Percentiles rank a stretch among this genome's conserved stretches.
These are phyloP conservation scores for Electrona antarctica DNA, from an alignment of 2,113 vertebrate genomes.

Conservation along the genomic window DNA sequence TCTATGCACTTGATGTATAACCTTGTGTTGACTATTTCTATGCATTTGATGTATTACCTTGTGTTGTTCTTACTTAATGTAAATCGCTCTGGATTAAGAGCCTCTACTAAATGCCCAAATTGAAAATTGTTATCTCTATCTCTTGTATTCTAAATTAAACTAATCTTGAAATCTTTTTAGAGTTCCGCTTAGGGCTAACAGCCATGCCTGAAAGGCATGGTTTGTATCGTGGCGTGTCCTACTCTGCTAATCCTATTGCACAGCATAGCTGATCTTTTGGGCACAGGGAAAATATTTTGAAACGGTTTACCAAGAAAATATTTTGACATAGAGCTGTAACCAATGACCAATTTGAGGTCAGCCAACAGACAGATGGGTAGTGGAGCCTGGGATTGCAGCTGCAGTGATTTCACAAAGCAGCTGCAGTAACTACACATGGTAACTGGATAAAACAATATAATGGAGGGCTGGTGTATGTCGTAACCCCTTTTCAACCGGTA, in stretches of 20 bases:
- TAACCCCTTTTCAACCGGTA: too few relatives aligned
- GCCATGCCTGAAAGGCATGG: neutral
- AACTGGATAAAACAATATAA: conserved; percentile 7
- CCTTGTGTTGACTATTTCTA: too few relatives aligned
- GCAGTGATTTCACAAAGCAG: conserved; percentile 23
- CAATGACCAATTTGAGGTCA: conserved; percentile 25
- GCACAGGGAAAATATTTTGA: neutral
- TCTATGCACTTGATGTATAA: too few relatives aligned
- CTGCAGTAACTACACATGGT: conserved; percentile 18
- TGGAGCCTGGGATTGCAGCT: conserved; percentile 14
- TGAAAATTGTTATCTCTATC: too few relatives aligned
- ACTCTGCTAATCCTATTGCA: neutral
- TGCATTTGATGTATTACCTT: too few relatives aligned
- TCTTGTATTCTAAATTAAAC: conserved; percentile 33
- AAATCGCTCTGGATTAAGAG: too few relatives aligned
- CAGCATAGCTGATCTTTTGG: neutral
- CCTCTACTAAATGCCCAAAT: too few relatives aligned
- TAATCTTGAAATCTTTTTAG: conserved; percentile 23
- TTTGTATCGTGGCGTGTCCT: conserved; percentile 13
- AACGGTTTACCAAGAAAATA: neutral
- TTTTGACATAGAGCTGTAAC: conserved; percentile 26
- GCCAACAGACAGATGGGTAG: conserved; percentile 24
- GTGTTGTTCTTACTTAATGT: too few relatives aligned
- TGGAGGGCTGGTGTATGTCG: neutral
- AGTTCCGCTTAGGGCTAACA: neutral